Percentiles rank a stretch among this genome's conserved stretches.
phyloP scores from a whole-genome alignment of 2,113 vertebrate genomes.

The Diphyllodes magnificus region DNA sequence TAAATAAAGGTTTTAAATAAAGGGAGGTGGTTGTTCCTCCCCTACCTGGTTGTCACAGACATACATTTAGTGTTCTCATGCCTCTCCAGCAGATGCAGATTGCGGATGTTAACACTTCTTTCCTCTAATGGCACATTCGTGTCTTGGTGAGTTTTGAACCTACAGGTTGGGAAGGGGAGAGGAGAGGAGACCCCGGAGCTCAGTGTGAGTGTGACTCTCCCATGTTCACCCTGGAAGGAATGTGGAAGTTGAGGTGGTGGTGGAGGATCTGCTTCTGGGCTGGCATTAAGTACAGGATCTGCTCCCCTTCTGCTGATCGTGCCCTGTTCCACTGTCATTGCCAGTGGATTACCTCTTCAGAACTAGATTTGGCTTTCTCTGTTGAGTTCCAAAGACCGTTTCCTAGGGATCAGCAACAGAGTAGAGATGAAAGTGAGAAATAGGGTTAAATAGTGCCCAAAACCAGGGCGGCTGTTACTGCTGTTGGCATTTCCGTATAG shows the following conservation, averaged over 20 bases:
- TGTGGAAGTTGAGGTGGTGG: not conserved
- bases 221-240: not conserved
- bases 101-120: not conserved
- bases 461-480: not conserved
- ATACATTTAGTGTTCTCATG: not conserved
- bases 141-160: not conserved
- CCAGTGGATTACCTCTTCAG: not conserved
- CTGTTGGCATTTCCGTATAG: not conserved
- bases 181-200: not conserved
- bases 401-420: not conserved
- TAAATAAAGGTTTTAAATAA: not conserved
- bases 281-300: not conserved
- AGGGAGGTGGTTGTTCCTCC: not conserved
- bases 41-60: not conserved
- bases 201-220: not conserved
- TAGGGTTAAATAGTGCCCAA: not conserved
- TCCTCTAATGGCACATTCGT: not conserved
- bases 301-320: not conserved
- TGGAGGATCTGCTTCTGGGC: not conserved
- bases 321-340: not conserved
- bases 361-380: not conserved
- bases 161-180: not conserved
- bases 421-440: not conserved
- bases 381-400: not conserved
- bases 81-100: not conserved